A percentile compares a stretch with the other conserved stretches of the same genome.
phyloP scores from a whole-genome alignment of 2,888 invertebrate species.

The Bunonema sp. region DNA sequence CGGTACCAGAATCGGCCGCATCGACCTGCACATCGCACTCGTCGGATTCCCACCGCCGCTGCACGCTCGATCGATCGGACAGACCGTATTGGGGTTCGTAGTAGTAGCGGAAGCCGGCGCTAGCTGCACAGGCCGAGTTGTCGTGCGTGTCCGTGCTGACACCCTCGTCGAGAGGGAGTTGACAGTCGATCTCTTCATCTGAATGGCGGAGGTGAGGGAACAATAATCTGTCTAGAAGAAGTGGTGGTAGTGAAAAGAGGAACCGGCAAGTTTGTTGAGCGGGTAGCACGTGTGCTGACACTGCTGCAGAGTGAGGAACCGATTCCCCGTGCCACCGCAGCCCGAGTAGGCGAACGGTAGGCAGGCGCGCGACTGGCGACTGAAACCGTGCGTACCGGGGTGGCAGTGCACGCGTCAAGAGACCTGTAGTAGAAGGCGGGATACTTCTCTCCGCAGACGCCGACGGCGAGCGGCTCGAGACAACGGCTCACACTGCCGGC shows the following conservation, averaged over 20 bases:
- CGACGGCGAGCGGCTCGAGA: slow-evolving; percentile 22
- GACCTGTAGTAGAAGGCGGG: slow-evolving; percentile 18
- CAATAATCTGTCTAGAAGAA: no score
- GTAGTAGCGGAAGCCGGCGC: slow-evolving; percentile 31
- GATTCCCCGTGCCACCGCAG: slow-evolving; percentile 34
- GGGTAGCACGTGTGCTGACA: slow-evolving; percentile 21
- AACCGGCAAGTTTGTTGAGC: no score
- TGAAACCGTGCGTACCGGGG: slow-evolving; percentile 9
- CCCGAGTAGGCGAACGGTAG: slow-evolving; percentile 32
- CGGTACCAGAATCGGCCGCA: slow-evolving; percentile 38
- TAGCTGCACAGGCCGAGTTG: slow-evolving; percentile 19
- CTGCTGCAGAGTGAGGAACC: slow-evolving; percentile 31
- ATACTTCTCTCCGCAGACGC: slow-evolving; percentile 24
- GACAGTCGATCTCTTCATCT: slow-evolving; percentile 21
- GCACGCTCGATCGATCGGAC: background rate
- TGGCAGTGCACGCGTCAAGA: slow-evolving; percentile 2
- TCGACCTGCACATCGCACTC: slow-evolving; percentile 12
- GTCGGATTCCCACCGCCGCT: background rate
- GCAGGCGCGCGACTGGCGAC: slow-evolving; percentile 16
- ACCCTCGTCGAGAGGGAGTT: slow-evolving; percentile 30
- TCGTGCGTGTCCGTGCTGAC: slow-evolving; percentile 21
- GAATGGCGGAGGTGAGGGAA: background rate
- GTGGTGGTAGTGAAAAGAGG: no score
- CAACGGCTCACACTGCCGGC: slow-evolving; percentile 16
- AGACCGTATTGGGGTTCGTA: slow-evolving; percentile 30